Evolutionary conservation across 2,888 invertebrate genomes (phyloP).

Genomic region (Panzeria rudis): DNA sequence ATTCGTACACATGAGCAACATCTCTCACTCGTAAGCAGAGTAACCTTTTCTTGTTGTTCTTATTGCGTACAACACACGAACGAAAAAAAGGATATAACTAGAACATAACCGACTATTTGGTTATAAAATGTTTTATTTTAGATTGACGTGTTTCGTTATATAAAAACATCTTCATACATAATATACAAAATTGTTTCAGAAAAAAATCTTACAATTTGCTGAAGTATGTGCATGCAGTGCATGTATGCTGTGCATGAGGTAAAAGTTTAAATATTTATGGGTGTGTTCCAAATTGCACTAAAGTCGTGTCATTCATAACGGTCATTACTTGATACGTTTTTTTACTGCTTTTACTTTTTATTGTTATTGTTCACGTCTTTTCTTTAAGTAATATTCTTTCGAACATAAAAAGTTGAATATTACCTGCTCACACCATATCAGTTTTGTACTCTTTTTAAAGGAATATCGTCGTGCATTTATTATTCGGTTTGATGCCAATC

Average conservation of each 20-base stretch:
- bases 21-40: slow-evolving; percentile 4
- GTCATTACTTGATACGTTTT: slow-evolving; percentile 35
- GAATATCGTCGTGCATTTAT: slow-evolving; percentile 12
- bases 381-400: slow-evolving; percentile 10
- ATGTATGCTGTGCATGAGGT: slow-evolving; percentile 11
- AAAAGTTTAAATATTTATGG: slow-evolving; percentile 64
- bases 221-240: not conserved
- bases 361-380: slow-evolving; percentile 2
- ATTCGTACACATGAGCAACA: slow-evolving; percentile 8
- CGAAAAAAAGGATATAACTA: slow-evolving; percentile 38
- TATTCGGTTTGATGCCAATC: not conserved
- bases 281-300: slow-evolving; percentile 57
- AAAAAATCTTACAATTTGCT: not conserved
- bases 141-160: not conserved
- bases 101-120: slow-evolving; percentile 26
- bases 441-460: not conserved
- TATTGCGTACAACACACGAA: slow-evolving; percentile 2
- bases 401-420: slow-evolving; percentile 14
- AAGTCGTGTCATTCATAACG: slow-evolving; percentile 58
- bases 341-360: slow-evolving; percentile 4
- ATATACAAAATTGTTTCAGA: slow-evolving; percentile 19
- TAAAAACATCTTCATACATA: not conserved
- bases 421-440: slow-evolving; percentile 36
- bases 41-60: slow-evolving; percentile 21
- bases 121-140: slow-evolving; percentile 24